Evolutionary conservation across 2,113 vertebrate genomes (phyloP), one percentile per base, ranked within the genome.

Genomic region (Malurus elegans): DNA sequence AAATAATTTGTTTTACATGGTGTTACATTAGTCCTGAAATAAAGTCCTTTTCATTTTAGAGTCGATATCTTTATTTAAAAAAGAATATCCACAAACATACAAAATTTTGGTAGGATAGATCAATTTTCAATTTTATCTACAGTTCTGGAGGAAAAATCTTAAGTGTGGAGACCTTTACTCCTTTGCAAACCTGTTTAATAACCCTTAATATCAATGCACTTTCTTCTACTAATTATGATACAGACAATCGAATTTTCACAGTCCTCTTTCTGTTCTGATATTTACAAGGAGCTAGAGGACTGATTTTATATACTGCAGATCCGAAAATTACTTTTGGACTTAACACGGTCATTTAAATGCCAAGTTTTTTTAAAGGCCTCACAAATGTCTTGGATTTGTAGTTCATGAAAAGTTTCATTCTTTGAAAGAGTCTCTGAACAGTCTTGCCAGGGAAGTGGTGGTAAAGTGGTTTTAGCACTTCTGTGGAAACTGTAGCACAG

Each of bases 241-340:
- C 11, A 73, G 62, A 92, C 84, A 96, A 93, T 18, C 61, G 60
- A 82, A 66, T 93, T 94, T 70, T 74, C 84, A 71, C n/a, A 64
- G 74, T 88, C 24, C 16, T 51, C 19, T 74, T 85, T 88, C 65
- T 66, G 15, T 48, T 40, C 72, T 69, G 61, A 47, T 94, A 87
- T 88, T 95, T 96, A 95, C n/a, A 92, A 95, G 93, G 86, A 96
- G 76, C 45, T 74, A 73, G 85, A 88, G 87, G 81, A 78, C 14
- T 85, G 61, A 72, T 93, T 96, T 96, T 96, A 96, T 94, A 94
- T 90, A 95, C 92, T 95, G 79, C 80, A 86, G 89, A 95, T 95
- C 85, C 11, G 44, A 94, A 92, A 97, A 96, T 91, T 93, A 90
- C 82, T 74, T 84, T 95, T 94, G 95, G 95, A 92, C 69, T 95